Percentiles rank a stretch among this genome's conserved stretches.
Conservation (phyloP, 2,113 vertebrate genomes). For the Zapornia atra region DNA sequence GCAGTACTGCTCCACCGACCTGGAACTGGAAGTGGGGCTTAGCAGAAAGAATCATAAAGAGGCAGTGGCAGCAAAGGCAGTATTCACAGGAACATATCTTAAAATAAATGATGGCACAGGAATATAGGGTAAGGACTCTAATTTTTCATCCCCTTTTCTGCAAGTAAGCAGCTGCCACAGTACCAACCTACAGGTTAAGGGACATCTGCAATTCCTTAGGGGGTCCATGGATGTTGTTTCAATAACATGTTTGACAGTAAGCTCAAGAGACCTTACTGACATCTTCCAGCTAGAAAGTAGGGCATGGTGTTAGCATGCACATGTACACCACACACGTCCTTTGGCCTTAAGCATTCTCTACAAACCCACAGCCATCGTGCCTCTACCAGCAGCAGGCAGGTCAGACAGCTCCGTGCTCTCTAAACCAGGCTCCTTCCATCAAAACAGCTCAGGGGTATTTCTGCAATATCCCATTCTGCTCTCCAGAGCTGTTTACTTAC, state of each 20-base stretch:
- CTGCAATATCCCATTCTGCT: not conserved
- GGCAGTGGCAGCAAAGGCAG: not conserved
- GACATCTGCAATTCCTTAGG: not conserved
- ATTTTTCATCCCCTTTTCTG: not conserved
- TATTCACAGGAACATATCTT: not conserved
- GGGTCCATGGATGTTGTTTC: not conserved
- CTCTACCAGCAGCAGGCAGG: not conserved
- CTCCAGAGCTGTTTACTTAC: not conserved
- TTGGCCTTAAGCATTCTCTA: not conserved
- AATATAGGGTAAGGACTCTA: not conserved
- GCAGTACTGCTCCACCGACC: rapidly evolving
- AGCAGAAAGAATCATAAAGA: not conserved
- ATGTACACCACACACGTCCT: not conserved
- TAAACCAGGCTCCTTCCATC: not conserved
- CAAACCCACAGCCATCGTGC: not conserved
- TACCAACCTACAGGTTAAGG: not conserved
- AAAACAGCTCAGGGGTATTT: not conserved
- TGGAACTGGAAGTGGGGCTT: not conserved
- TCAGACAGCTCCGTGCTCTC: not conserved
- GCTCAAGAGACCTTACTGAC: not conserved
- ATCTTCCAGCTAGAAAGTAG: not conserved
- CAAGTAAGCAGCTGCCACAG: not conserved
- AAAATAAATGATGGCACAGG: not conserved
- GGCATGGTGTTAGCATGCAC: not conserved
- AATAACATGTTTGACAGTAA: not conserved